These are phyloP conservation scores for Tachysurus fulvidraco DNA, from an alignment of 2,113 vertebrate genomes.

Conservation along the genomic window DNA sequence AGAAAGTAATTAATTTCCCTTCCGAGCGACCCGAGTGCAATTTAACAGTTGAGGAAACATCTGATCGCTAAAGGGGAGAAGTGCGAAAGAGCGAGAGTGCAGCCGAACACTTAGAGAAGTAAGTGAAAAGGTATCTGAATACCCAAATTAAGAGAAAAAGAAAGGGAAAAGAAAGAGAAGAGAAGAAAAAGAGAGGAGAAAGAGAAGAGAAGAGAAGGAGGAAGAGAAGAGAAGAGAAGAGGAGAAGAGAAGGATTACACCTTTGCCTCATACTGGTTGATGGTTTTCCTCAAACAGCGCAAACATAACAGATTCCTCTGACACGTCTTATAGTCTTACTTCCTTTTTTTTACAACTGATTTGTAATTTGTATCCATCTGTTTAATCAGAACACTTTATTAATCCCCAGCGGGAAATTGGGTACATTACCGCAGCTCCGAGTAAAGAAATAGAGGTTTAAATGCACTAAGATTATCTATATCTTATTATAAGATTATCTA, in stretches of 20 bases:
- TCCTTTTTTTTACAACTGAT: neutral
- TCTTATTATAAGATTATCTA: no score
- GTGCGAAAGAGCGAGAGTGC: slow-evolving; percentile 41
- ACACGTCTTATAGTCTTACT: neutral
- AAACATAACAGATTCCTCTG: neutral
- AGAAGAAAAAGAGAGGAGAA: neutral
- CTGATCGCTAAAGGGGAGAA: slow-evolving; percentile 71
- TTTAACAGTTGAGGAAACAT: slow-evolving; percentile 74
- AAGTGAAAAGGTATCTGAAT: neutral
- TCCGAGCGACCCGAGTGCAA: slow-evolving; percentile 69
- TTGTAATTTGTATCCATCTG: neutral
- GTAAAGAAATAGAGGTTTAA: no score
- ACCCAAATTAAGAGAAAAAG: neutral
- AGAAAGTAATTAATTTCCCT: slow-evolving; percentile 77
- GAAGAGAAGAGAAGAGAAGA: neutral
- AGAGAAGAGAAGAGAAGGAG: no score
- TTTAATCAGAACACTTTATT: no score
- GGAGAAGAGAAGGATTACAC: neutral
- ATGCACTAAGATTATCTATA: no score
- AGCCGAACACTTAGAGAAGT: neutral
- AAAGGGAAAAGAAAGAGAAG: fast-evolving
- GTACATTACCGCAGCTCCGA: no score
- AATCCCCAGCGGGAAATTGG: no score
- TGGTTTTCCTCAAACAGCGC: neutral
- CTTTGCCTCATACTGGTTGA: neutral